Conservation (phyloP, 1,140 invertebrate species). For the Drosophila subpulchrella region DNA sequence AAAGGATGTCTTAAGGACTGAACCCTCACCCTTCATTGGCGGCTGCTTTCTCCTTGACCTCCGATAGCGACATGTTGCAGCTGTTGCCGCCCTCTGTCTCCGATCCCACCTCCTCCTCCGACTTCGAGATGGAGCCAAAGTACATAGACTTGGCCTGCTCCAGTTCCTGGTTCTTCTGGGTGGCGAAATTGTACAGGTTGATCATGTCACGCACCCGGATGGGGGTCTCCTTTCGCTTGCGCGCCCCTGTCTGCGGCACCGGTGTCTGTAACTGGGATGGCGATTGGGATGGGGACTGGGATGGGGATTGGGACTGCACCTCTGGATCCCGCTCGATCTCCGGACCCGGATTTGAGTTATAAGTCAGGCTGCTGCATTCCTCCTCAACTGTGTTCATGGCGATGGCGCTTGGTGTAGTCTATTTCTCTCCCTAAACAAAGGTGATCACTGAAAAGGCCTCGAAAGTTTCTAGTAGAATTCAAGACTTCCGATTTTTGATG, state of each 20-base stretch:
- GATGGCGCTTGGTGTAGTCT: background rate
- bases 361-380: constrained; percentile 29
- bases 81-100: constrained; percentile 15
- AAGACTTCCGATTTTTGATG: constrained; percentile 24
- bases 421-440: constrained; percentile 4
- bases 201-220: constrained; percentile 72
- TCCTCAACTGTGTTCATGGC: constrained; percentile 34
- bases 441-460: background rate
- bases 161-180: constrained; percentile 68
- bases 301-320: constrained; percentile 1
- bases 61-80: constrained; percentile 9
- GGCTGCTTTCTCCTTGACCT: constrained; percentile 4
- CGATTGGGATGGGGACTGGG: background rate
- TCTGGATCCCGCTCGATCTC: constrained; percentile 10
- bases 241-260: background rate
- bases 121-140: constrained; percentile 19
- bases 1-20: rapidly evolving
- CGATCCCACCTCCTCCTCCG: constrained; percentile 11
- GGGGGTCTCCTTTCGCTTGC: constrained; percentile 29
- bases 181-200: constrained; percentile 68
- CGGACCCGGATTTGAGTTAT: background rate
- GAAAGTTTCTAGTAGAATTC: constrained; percentile 8
- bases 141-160: constrained; percentile 62
- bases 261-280: constrained; percentile 9
- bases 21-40: constrained; percentile 5